phyloP scores from a whole-genome alignment of 2,797 vertebrate genomes.

The Glyptemys insculpta region DNA sequence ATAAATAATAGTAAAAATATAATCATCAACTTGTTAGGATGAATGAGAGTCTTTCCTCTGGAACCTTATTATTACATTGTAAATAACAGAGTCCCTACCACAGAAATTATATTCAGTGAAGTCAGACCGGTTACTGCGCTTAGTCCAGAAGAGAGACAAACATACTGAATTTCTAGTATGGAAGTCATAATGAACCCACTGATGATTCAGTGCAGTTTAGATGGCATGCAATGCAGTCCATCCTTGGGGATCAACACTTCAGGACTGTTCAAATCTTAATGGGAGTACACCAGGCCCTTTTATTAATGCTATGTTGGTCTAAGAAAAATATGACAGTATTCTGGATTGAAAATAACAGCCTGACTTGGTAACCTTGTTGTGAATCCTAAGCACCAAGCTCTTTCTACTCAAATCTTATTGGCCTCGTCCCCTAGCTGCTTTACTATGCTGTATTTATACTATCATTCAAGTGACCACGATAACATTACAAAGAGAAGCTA shows the following conservation, averaged over 20 bases:
- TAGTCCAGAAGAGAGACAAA: neutral
- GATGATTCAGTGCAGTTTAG: neutral
- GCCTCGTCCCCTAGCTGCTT: neutral
- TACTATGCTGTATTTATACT: neutral
- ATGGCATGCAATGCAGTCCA: neutral
- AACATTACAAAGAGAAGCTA: neutral
- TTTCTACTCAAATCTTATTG: neutral
- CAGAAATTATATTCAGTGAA: neutral
- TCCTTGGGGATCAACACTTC: neutral
- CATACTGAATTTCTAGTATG: fast-evolving
- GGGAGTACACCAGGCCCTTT: neutral
- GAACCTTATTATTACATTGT: neutral
- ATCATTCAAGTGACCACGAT: neutral
- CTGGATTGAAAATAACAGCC: neutral
- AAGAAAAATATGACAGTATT: neutral
- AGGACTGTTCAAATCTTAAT: neutral
- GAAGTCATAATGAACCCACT: neutral
- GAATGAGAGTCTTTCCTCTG: neutral
- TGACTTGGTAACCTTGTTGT: neutral
- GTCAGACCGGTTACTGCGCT: conserved; percentile 21
- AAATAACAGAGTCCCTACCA: neutral
- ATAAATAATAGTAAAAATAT: neutral
- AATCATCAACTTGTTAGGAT: neutral
- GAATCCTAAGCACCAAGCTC: neutral
- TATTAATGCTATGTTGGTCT: neutral